These are phyloP conservation scores for Penaeus japonicus DNA, from an alignment of 1,140 invertebrate genomes.

Conservation along the genomic window DNA sequence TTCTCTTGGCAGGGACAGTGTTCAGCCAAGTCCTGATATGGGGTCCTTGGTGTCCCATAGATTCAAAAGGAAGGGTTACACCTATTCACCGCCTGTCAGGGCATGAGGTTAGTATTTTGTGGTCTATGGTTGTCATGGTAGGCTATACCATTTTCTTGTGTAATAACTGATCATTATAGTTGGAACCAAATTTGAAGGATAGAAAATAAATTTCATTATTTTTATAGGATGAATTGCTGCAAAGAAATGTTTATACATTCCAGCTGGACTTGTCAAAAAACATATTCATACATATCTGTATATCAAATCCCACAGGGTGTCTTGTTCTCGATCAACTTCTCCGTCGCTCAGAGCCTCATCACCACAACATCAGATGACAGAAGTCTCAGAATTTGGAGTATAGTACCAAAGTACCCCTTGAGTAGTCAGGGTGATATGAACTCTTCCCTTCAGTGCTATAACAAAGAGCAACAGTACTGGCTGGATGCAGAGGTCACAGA, in stretches of 20 bases:
- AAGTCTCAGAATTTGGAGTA: conserved; percentile 30
- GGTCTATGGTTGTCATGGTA: background rate
- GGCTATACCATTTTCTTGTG: background rate
- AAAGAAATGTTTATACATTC: too few species aligned
- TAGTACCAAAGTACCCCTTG: background rate
- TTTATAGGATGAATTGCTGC: too few species aligned
- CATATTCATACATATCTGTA: background rate
- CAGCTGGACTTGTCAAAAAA: background rate
- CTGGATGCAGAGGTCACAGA: background rate
- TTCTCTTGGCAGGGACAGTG: conserved; percentile 34
- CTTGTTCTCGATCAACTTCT: conserved; percentile 41
- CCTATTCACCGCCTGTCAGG: conserved; percentile 29
- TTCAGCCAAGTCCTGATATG: conserved; percentile 24
- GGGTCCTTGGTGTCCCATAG: conserved; percentile 18
- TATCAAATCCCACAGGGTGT: conserved; percentile 18
- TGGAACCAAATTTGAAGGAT: background rate
- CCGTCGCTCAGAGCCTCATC: conserved; percentile 1
- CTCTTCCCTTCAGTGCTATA: background rate
- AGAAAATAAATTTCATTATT: too few species aligned
- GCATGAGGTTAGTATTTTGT: conserved; percentile 21
- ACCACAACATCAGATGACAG: conserved; percentile 45
- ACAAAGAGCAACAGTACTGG: conserved; percentile 21
- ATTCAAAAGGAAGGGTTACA: conserved; percentile 2
- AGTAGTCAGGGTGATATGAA: too few species aligned
- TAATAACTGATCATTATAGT: background rate